These are phyloP conservation scores for Heliconius melpomene DNA, from an alignment of 1,140 invertebrate genomes.

Conservation along the genomic window DNA sequence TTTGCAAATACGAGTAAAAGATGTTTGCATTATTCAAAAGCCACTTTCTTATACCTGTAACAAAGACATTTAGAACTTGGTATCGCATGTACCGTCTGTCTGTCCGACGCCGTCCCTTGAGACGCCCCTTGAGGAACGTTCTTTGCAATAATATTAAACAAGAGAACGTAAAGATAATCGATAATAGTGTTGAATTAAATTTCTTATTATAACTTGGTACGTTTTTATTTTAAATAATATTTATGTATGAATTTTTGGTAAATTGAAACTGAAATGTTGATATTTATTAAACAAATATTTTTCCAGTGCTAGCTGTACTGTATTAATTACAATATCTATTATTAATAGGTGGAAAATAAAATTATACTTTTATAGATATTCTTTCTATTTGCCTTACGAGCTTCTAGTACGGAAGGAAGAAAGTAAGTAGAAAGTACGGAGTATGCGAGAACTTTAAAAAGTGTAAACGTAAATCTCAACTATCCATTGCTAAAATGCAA, in stretches of 20 bases:
- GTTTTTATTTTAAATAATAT: neutral
- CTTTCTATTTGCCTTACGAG: too few species aligned
- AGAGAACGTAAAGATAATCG: neutral
- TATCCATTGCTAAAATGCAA: too few species aligned
- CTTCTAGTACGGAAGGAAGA: too few species aligned
- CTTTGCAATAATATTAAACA: constrained; percentile 35
- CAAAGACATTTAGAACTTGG: constrained; percentile 32
- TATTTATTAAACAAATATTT: too few species aligned
- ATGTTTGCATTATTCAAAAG: constrained; percentile 13
- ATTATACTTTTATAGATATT: too few species aligned
- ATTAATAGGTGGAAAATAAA: too few species aligned
- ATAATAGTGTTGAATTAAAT: neutral
- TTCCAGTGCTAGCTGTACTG: too few species aligned
- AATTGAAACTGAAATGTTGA: too few species aligned
- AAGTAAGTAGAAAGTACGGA: too few species aligned
- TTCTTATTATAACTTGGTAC: neutral
- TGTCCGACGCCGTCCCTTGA: constrained; percentile 28
- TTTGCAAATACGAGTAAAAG: neutral
- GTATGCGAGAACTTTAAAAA: too few species aligned
- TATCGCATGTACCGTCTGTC: constrained; percentile 27
- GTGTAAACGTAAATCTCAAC: too few species aligned
- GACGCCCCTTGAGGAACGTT: constrained; percentile 21
- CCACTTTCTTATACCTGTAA: constrained; percentile 25
- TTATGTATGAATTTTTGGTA: neutral
- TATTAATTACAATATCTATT: too few species aligned